Evolutionary conservation across 2,797 vertebrate species (phyloP).

Genomic region (Salmo trutta): DNA sequence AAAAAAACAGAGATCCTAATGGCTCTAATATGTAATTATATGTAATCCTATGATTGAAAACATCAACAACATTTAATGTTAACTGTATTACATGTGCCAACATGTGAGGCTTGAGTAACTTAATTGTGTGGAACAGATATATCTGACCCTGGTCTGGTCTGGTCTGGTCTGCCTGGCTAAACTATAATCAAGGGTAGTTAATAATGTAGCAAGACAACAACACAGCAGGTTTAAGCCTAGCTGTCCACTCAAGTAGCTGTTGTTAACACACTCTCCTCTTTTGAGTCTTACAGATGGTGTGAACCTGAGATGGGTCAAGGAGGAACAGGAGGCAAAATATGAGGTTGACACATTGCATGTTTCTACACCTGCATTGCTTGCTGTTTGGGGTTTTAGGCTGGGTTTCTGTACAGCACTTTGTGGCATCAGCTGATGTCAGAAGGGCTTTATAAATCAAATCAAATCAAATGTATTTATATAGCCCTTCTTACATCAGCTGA

Average conservation of each 20-base stretch:
- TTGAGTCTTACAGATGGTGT: conserved; percentile 31
- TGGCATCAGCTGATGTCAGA: no score
- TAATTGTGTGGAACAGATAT: not conserved
- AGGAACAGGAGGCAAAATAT: conserved; percentile 3
- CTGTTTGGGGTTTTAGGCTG: no score
- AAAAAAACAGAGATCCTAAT: no score
- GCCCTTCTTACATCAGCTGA: no score
- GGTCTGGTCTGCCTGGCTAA: conserved; percentile 52
- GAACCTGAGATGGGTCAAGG: conserved; percentile 42
- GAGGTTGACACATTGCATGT: conserved; percentile 3
- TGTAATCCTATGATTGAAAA: not conserved
- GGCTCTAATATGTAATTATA: no score
- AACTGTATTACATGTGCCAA: not conserved
- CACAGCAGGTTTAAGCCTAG: conserved; percentile 48
- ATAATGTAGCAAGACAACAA: conserved; percentile 58
- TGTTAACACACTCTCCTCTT: conserved; percentile 45
- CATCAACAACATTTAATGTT: not conserved
- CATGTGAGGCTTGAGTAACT: not conserved
- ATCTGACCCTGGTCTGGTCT: conserved; percentile 17
- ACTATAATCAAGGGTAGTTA: conserved; percentile 60
- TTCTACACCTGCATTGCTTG: no score
- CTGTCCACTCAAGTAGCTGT: conserved; percentile 24
- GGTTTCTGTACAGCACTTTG: no score
- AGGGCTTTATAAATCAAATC: no score
- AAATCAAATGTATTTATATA: no score